Base-by-base conservation (phyloP, 2,113 vertebrate genomes). In the Anolis sagrei region DNA sequence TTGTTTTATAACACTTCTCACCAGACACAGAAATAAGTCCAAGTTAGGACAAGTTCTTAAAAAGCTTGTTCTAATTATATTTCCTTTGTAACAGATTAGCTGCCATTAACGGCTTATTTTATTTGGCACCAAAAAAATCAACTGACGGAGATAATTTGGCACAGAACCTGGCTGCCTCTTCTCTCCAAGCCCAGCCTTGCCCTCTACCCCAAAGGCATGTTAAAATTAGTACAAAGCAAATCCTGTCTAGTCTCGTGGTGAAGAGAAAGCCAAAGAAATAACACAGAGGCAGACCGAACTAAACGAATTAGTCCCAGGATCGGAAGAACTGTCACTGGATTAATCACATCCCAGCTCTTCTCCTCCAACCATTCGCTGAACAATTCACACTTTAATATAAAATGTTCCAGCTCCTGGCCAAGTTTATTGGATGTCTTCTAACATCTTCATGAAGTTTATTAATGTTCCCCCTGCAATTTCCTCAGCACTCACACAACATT, bases 121-220 rank as follows among this genome's bases (percentile, higher is more conserved):
- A 51, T 11, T 83, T 79, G 4, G 49, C 1, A 44, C 39, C 39
- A 23, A 34, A 69, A n/a, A 77, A 73, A 8, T 2, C 4, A 36
- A 66, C 10, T 87, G 88, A 90, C 23, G 62, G 87, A 77, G 54
- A 16, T 58, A 13, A 58, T 88, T 87, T 85, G 83, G 79, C 48
- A 44, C 13, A 74, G 81, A 51, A 83, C 81, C 73, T 48, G 19
- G 29, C 34, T 29, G 29, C 25, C 7, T 48, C 10, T 90, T 73
- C 76, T 73, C 76, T 91, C 49, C 85, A 51, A 82, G 81, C 84
- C 61, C 29, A 86, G 23, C n/a, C 27, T 68, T n/a, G 66, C 29
- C 13, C 44, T 75, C 11, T 51, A 36, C 4, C 4, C 19, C 78
- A 32, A 11, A 69, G 48, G 27, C 64, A 58, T 14, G 34, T 39